Evolutionary conservation across 2,888 invertebrate species (phyloP), one percentile per base, ranked within the genome.

Genomic region (Sarcophaga carnaria): DNA sequence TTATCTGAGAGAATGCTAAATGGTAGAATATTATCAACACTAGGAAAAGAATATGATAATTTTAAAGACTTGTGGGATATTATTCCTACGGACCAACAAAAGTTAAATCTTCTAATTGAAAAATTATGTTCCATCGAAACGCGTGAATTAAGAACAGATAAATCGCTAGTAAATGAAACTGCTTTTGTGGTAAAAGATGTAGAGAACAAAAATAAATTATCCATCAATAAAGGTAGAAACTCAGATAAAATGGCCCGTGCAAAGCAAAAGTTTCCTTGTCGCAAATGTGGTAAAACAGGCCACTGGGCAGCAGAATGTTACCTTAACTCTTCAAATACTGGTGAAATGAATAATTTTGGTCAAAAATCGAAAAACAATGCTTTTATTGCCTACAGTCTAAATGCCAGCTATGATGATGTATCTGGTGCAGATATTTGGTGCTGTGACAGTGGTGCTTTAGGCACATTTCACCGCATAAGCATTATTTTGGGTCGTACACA

Each of bases 1-100:
- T 49, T 77, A 27, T 77, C 77, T 11, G 62, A 74, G 45, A 74
- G 62, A 74, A 74, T 74, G 74, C 47, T 74, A 45, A 74, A 74
- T 74, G 77, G 66, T 27, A 45, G 76, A 76, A 76, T 76, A 76
- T 47, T 64, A 6, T 76, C 47, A 76, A 76, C 49, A 77, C 67
- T 77, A 2, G 66, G 77, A 67, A 77, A 27, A 77, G 66, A 77
- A 20, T 66, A 49, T 77, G 66, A 77, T 67, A 67, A 77, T 54
- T 77, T 76, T 22, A 74, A 74, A 69, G 37, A 71, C 25, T 54
- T 71, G 54, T 71, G 54, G 22, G 70, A 71, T 71, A 71, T 71
- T 54, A 71, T 49, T 49, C 49, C 49, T 49, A 49, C 49, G 49
- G 49, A 62, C 62, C 45, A 63, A 76, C 76, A 76, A 49, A 76